A percentile compares a stretch with the other conserved stretches of the same genome.
phyloP scores from a whole-genome alignment of 2,113 vertebrate species.

The Apus apus region DNA sequence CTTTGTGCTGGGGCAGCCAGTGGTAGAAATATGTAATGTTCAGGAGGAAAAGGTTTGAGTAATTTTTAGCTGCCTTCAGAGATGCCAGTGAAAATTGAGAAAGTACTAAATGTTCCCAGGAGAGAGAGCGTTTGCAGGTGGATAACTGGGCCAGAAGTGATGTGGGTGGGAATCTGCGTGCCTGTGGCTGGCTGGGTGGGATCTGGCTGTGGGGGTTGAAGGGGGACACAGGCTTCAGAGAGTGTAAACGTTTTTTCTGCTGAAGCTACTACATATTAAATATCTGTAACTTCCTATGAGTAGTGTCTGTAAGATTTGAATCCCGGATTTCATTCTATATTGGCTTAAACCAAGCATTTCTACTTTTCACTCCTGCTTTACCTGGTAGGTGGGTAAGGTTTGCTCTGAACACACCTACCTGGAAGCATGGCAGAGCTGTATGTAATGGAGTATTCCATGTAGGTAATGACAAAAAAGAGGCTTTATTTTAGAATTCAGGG shows the following conservation, averaged over 20 bases:
- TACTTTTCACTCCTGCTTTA: too few relatives aligned
- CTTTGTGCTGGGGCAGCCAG: neutral
- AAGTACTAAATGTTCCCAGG: neutral
- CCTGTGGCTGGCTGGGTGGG: rapidly evolving
- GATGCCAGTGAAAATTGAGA: neutral
- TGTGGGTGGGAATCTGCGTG: rapidly evolving
- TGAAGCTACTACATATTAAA: neutral
- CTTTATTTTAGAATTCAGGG: too few relatives aligned
- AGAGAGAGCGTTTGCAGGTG: neutral
- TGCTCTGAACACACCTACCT: too few relatives aligned
- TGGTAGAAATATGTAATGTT: rapidly evolving
- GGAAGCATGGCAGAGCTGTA: too few relatives aligned
- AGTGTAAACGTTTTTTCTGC: neutral
- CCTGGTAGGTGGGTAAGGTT: too few relatives aligned
- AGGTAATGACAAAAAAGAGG: too few relatives aligned
- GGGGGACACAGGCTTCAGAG: neutral
- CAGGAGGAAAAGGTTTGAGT: neutral
- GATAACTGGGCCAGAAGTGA: neutral
- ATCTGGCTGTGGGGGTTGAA: neutral
- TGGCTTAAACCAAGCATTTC: too few relatives aligned
- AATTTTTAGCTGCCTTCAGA: neutral
- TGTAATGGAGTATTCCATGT: too few relatives aligned
- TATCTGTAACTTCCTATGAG: neutral
- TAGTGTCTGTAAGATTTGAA: too few relatives aligned
- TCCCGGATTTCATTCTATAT: too few relatives aligned